Evolutionary conservation across 1,140 invertebrate species (phyloP).

Genomic region (Aphidius ervi): DNA sequence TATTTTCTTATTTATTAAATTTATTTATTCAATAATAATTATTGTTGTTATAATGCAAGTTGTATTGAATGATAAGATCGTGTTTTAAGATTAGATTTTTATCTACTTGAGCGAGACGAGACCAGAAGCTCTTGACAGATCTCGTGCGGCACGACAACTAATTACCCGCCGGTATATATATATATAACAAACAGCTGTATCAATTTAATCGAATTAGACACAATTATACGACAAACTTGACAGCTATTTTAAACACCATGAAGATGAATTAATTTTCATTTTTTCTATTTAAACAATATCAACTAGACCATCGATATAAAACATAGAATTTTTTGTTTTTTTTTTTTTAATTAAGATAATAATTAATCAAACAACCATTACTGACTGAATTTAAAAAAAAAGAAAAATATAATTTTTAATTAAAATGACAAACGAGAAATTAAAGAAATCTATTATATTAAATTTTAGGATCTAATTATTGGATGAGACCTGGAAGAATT

Average conservation of each 20-base stretch:
- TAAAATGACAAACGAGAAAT: neutral
- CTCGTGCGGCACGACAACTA: conserved; percentile 24
- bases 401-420: neutral
- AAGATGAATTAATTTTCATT: conserved; percentile 15
- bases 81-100: conserved; percentile 3
- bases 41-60: neutral
- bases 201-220: conserved; percentile 46
- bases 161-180: conserved; percentile 24
- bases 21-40: neutral
- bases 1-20: too few relatives aligned
- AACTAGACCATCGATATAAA: neutral
- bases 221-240: conserved; percentile 38
- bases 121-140: neutral
- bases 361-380: neutral
- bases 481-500: neutral
- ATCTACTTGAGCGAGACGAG: neutral
- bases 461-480: neutral
- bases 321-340: neutral
- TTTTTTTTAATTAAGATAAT: neutral
- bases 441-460: neutral
- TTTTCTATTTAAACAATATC: neutral
- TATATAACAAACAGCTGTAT: conserved; percentile 24
- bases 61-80: conserved; percentile 4
- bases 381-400: neutral
- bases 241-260: conserved; percentile 8